Evolutionary conservation across 2,888 invertebrate genomes (phyloP).

Genomic region (Dilophus febrilis): DNA sequence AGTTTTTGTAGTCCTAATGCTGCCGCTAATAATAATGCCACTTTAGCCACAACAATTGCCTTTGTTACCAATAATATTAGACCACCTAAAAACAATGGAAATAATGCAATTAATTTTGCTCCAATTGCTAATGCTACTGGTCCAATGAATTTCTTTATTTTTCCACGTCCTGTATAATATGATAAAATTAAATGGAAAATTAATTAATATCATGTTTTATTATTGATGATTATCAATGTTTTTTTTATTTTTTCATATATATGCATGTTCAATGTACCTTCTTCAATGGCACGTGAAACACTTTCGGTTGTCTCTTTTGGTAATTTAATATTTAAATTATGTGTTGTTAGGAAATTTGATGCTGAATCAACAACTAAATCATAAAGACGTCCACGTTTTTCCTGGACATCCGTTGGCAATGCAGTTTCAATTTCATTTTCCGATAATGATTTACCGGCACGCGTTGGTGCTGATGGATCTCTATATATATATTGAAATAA

Average conservation of each 20-base stretch:
- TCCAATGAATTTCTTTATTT: conserved; percentile 54
- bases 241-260: too few species aligned
- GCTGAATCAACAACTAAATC: conserved; percentile 38
- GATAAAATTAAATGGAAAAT: neutral
- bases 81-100: conserved; percentile 53
- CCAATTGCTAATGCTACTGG: conserved; percentile 52
- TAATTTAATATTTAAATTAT: conserved; percentile 51
- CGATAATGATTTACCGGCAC: conserved; percentile 27
- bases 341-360: conserved; percentile 38
- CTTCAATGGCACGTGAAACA: conserved; percentile 54
- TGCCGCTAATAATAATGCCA: conserved; percentile 57
- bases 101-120: conserved; percentile 50
- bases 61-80: conserved; percentile 57
- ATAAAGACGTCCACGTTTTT: conserved; percentile 34
- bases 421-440: conserved; percentile 34
- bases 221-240: too few species aligned
- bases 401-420: conserved; percentile 34
- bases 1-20: conserved; percentile 52
- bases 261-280: conserved; percentile 38
- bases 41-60: conserved; percentile 59
- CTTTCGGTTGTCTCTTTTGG: conserved; percentile 45
- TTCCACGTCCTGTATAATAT: conserved; percentile 43
- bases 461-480: conserved; percentile 23
- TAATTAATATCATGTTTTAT: too few species aligned
- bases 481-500: conserved; percentile 20